Conservation (phyloP, 2,797 vertebrate species). For the Enoplosus armatus region DNA sequence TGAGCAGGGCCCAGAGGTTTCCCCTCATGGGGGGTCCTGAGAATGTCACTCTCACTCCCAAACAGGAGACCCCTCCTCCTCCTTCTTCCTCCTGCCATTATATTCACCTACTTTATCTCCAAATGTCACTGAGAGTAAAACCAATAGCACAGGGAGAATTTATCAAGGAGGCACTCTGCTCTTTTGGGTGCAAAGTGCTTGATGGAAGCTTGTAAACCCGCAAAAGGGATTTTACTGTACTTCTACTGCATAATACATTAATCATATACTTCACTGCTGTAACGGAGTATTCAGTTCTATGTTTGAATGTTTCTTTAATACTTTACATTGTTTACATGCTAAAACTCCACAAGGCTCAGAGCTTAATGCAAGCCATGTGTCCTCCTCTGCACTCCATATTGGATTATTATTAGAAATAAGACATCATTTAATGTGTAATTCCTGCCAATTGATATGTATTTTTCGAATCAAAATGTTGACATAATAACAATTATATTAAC, state of each 20-base stretch:
- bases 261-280: neutral
- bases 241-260: neutral
- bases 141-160: constrained; percentile 49
- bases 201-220: constrained; percentile 41
- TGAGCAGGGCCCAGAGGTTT: constrained; percentile 67
- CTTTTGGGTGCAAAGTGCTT: constrained; percentile 31
- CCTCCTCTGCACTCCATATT: neutral
- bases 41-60: constrained; percentile 66
- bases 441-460: neutral
- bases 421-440: neutral
- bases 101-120: constrained; percentile 68
- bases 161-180: constrained; percentile 52
- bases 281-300: neutral
- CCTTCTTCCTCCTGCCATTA: constrained; percentile 46
- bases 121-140: constrained; percentile 74
- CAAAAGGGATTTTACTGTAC: neutral
- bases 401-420: neutral
- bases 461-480: neutral
- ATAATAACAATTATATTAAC: neutral
- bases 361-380: neutral
- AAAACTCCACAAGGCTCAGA: neutral
- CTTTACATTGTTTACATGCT: neutral
- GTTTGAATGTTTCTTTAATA: neutral
- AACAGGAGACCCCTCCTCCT: constrained; percentile 36
- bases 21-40: constrained; percentile 69